A percentile compares a stretch with the other conserved stretches of the same genome.
phyloP scores from a whole-genome alignment of 2,797 vertebrate genomes.

The Danio aesculapii region DNA sequence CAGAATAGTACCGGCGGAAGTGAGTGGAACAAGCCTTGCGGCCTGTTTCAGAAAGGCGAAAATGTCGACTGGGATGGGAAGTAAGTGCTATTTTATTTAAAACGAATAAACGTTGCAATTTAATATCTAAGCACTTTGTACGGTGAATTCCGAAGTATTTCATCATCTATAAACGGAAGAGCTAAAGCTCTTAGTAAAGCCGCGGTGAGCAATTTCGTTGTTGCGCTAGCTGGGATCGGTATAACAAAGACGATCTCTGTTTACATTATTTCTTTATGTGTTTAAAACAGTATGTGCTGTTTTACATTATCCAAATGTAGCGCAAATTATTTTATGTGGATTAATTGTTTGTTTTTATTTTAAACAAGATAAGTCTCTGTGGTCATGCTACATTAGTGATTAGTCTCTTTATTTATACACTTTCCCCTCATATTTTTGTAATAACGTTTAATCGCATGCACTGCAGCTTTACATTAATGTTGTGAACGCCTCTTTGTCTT shows the following conservation, averaged over 20 bases:
- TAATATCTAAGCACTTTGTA: neutral
- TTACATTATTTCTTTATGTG: neutral
- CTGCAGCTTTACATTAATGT: neutral
- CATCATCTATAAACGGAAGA: no score
- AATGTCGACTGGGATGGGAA: conserved; percentile 92
- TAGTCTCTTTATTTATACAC: neutral
- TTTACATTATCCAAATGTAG: neutral
- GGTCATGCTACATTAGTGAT: neutral
- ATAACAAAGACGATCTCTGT: conserved; percentile 47
- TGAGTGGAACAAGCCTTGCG: conserved; percentile 64
- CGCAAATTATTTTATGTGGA: no score
- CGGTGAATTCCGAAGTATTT: neutral
- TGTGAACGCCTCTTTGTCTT: neutral
- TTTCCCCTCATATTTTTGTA: neutral
- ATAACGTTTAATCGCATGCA: neutral
- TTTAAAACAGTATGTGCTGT: neutral
- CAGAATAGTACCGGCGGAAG: conserved; percentile 69
- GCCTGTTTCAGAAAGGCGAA: conserved; percentile 65
- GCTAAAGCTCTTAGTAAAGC: neutral
- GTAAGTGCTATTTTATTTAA: conserved; percentile 79
- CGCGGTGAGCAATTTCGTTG: neutral
- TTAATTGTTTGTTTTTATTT: neutral
- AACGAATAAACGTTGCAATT: neutral
- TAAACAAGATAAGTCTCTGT: neutral
- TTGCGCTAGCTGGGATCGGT: neutral